phyloP scores from a whole-genome alignment of 2,113 vertebrate species.

The Choloepus hoffmanni region DNA sequence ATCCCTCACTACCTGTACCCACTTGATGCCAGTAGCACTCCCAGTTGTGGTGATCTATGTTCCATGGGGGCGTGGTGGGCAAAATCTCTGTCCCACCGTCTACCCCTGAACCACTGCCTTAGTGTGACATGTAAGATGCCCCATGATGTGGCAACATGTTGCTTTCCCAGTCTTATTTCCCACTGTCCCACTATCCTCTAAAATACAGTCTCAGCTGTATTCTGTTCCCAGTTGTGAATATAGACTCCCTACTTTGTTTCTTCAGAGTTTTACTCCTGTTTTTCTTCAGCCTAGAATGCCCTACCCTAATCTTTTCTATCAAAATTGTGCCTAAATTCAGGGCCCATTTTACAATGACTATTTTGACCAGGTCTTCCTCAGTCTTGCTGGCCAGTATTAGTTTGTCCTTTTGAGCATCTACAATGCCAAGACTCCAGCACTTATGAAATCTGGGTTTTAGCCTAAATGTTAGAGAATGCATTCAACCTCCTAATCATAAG shows the following conservation, averaged over 20 bases:
- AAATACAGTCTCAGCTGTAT: neutral
- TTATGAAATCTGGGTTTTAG: neutral
- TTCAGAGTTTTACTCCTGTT: neutral
- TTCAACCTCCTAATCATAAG: neutral
- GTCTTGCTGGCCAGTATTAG: neutral
- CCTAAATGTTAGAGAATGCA: neutral
- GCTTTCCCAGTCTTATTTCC: neutral
- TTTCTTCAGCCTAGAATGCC: neutral
- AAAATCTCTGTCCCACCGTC: neutral
- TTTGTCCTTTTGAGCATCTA: too few relatives aligned
- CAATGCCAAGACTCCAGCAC: neutral
- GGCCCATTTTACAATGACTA: neutral
- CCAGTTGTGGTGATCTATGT: neutral
- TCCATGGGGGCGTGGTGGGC: too few relatives aligned
- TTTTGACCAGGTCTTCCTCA: neutral
- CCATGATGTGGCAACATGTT: neutral
- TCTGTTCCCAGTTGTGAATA: constrained; percentile 44
- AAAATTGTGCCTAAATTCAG: neutral
- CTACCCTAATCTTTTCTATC: neutral
- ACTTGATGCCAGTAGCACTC: constrained; percentile 54
- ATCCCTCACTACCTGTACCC: constrained; percentile 37
- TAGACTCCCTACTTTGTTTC: neutral
- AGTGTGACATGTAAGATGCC: neutral
- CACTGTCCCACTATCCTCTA: neutral
- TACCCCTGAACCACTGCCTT: neutral